Evolutionary conservation across 2,888 invertebrate species (phyloP).

Genomic region (Entomobrya multifasciata): DNA sequence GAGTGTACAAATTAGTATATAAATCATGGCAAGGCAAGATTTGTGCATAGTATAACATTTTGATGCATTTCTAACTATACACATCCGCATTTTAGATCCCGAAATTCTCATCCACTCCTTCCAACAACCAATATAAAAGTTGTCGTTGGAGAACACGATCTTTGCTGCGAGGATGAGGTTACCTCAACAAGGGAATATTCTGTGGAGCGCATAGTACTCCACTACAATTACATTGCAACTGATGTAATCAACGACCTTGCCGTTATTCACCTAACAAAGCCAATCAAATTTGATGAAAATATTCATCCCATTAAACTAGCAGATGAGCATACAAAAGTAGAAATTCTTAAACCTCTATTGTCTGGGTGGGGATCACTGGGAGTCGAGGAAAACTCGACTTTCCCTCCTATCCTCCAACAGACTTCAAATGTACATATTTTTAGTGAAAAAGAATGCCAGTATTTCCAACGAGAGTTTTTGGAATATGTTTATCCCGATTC

Average conservation of each 20-base stretch:
- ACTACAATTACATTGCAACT: constrained; percentile 75
- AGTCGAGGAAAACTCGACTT: too few relatives aligned
- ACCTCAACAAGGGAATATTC: constrained; percentile 60
- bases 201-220: constrained; percentile 69
- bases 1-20: constrained; percentile 33
- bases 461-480: too few relatives aligned
- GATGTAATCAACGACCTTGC: constrained; percentile 77
- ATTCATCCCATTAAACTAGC: constrained; percentile 73
- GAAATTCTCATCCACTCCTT: constrained; percentile 73
- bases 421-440: too few relatives aligned
- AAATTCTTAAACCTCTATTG: constrained; percentile 40
- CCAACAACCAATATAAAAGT: constrained; percentile 65
- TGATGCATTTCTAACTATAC: too few relatives aligned
- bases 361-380: too few relatives aligned
- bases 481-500: too few relatives aligned
- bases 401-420: too few relatives aligned
- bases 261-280: constrained; percentile 66
- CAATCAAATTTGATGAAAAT: constrained; percentile 73
- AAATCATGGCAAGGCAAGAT: too few relatives aligned
- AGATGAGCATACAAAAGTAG: constrained; percentile 53
- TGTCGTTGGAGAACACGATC: constrained; percentile 75
- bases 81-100: constrained; percentile 48
- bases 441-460: too few relatives aligned
- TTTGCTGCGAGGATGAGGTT: constrained; percentile 72
- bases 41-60: too few relatives aligned